Percentiles rank a stretch among this genome's conserved stretches.
Evolutionary conservation across 2,797 vertebrate genomes (phyloP).

Genomic region (Trichosurus vulpecula): DNA sequence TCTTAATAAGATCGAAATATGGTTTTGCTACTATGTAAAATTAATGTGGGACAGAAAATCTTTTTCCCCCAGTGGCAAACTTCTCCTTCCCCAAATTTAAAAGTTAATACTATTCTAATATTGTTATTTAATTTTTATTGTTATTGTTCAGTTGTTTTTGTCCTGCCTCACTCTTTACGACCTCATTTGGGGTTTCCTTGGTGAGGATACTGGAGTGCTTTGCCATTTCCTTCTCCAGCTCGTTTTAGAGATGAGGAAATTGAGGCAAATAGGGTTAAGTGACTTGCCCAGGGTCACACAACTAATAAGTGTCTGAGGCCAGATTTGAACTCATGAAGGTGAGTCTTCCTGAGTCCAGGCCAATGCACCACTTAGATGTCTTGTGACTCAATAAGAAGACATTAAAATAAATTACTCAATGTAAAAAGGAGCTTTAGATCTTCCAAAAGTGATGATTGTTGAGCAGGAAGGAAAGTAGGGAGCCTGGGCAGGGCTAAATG

Average conservation of each 20-base stretch:
- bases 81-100: background rate
- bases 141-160: background rate
- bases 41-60: background rate
- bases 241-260: background rate
- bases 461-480: background rate
- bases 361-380: background rate
- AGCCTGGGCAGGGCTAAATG: constrained; percentile 1
- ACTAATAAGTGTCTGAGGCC: background rate
- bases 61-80: background rate
- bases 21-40: background rate
- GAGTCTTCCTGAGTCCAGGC: background rate
- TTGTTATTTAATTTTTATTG: background rate
- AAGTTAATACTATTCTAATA: background rate
- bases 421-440: background rate
- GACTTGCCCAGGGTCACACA: background rate
- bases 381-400: background rate
- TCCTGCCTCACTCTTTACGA: background rate
- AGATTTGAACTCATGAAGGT: background rate
- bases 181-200: background rate
- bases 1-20: background rate
- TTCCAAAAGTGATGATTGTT: background rate
- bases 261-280: background rate
- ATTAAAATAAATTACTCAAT: background rate
- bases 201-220: background rate
- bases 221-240: background rate